Base-by-base conservation (phyloP, 2,888 invertebrate species). In the Watsonalla cultraria region DNA sequence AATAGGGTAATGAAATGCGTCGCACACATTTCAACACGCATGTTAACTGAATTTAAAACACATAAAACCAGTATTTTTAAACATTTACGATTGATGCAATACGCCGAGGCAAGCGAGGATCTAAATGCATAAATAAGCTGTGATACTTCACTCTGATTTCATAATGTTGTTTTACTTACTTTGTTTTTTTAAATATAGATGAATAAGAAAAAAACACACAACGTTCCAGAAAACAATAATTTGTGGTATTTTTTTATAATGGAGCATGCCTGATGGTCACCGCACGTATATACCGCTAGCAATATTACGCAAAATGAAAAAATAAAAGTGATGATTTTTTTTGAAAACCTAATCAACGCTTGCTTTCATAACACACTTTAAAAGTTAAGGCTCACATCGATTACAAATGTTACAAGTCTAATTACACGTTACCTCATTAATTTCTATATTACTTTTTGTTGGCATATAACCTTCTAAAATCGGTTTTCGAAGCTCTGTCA, bases 401-500 rank as follows among this genome's bases (percentile, higher is more conserved):
- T 53, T 54, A 56, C 47, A 58, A 50, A 53, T 52, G 55, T 51
- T 15, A 49, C 53, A 49, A 49, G 14, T 15, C 49, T 49, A 48
- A 48, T 48, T 47, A 37, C 34, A 35, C 37, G 8, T 39, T 51
- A 46, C 35, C 11, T 50, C n/a, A n/a, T n/a, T 50, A 42, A 24
- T 45, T 39, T 48, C 51, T 52, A 48, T 35, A 34, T 48, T 35
- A 48, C 33, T 48, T 61, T 70, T 70, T 70, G 71, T 82, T 80
- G 76, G 75, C 76, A 74, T 47, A 47, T 48, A 24, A 24, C 24
- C 24, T 70, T 70, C 80, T 84, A 84, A 83, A 83, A 84, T 82
- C 82, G 81, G 76, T 71, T 80, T 79, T 61, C 62, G 67, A 86
- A 86, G 85, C 86, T 86, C 86, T 80, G 80, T 73, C 68, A 62